Base-by-base conservation (phyloP, 2,888 invertebrate genomes). In the Meliscaeva auricollis region DNA sequence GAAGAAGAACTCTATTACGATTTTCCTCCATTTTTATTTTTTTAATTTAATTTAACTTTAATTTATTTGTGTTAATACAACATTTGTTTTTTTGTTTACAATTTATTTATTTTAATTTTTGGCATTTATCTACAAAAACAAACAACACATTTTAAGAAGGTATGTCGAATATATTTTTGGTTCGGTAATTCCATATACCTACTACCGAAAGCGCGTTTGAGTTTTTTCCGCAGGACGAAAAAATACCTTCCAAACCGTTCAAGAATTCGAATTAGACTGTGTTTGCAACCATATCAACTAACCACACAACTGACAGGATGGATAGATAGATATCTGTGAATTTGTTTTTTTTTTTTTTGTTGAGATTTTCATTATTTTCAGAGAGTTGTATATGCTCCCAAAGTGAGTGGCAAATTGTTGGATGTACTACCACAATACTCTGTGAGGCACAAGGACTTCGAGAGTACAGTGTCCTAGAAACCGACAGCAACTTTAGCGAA, bases 371-470 rank as follows among this genome's bases (percentile, higher is more conserved):
- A 73, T 81, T 77, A 75, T 80, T 76, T 77, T 8, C 60, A 72
- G 85, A 85, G 85, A 85, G 81, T 56, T 76, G 72, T 79, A 54
- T 64, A 54, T 50, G 80, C 73, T 85, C 81, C 22, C 81, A 72
- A 77, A 81, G 73, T 85, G 85, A 85, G 85, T 85, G 81, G 85
- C 85, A 85, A 85, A 85, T 85, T 81, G 85, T 85, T 81, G 85
- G 85, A 81, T 77, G 68, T 81, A 69, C 80, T 68, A 80, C 54
- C 66, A 85, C 81, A 85, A 81, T 62, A 85, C 68, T n/a, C n/a
- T 69, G 60, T 35, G 62, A 76, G 73, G 62, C 68, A 46, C 62
- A 85, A 81, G 48, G 80, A 77, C 81, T 76, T 69, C 20, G 69
- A 64, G 84, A 85, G 81, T 77, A 81, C 73, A 81, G 66, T 76